phyloP scores from a whole-genome alignment of 2,888 invertebrate genomes.

The Drosophila robusta region DNA sequence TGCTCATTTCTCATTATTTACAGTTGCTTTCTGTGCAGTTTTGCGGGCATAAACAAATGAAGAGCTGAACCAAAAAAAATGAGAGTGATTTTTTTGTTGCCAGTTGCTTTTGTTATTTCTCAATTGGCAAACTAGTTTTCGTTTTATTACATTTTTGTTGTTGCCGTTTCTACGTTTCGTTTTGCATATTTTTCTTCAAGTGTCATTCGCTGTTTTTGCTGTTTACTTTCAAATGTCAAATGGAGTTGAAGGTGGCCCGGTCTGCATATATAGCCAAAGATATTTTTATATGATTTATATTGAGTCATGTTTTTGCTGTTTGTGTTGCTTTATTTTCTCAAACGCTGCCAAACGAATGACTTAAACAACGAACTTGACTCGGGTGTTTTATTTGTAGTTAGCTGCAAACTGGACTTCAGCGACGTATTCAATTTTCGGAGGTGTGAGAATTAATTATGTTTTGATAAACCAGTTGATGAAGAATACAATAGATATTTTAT shows the following conservation, averaged over 20 bases:
- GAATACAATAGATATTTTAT: background rate
- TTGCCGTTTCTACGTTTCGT: constrained; percentile 44
- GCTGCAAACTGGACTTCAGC: constrained; percentile 22
- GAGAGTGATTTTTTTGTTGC: constrained; percentile 61
- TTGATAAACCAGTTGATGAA: constrained; percentile 23
- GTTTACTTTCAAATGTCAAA: constrained; percentile 77
- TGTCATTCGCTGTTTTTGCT: constrained; percentile 50
- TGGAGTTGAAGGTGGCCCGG: constrained; percentile 75
- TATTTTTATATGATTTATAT: constrained; percentile 64
- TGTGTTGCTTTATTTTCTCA: constrained; percentile 10
- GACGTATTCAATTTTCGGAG: background rate
- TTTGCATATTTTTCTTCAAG: constrained; percentile 72
- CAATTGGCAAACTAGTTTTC: constrained; percentile 58
- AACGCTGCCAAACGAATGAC: constrained; percentile 57
- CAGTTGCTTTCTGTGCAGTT: constrained; percentile 50
- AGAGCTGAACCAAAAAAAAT: constrained; percentile 54
- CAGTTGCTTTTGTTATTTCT: constrained; percentile 21
- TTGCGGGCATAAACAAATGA: constrained; percentile 62
- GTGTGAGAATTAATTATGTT: constrained; percentile 34
- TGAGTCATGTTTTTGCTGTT: constrained; percentile 59
- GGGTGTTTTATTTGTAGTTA: constrained; percentile 20
- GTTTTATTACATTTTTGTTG: constrained; percentile 38
- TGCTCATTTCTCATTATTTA: constrained; percentile 24
- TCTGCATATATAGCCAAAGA: constrained; percentile 42
- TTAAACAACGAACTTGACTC: constrained; percentile 66